A percentile compares a stretch with the other conserved stretches of the same genome.
Evolutionary conservation across 2,888 invertebrate genomes (phyloP).

Genomic region (Holacanthella duospinosa): DNA sequence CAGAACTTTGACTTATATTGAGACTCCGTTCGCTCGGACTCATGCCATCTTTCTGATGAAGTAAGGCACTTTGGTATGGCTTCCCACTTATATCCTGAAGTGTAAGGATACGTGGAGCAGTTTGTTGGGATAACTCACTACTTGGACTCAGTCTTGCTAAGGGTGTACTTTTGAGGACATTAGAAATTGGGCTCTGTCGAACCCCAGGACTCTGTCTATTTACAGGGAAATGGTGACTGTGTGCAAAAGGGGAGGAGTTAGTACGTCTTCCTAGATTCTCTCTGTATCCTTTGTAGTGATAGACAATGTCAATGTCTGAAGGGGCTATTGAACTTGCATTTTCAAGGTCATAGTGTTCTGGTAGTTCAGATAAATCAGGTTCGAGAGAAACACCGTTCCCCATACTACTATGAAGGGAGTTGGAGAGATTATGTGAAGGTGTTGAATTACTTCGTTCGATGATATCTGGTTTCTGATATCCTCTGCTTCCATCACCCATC

Average conservation of each 20-base stretch:
- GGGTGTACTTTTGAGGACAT: conserved; percentile 68
- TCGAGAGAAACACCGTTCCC: conserved; percentile 45
- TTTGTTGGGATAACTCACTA: conserved; percentile 80
- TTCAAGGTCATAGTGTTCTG: conserved; percentile 91
- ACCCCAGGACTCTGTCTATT: conserved; percentile 33
- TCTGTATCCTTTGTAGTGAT: conserved; percentile 86
- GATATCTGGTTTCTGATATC: conserved; percentile 83
- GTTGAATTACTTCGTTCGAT: conserved; percentile 55
- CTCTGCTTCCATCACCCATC: conserved; percentile 33
- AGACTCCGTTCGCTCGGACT: conserved; percentile 83
- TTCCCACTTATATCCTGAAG: conserved; percentile 88
- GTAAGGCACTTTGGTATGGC: conserved; percentile 73
- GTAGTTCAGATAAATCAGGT: conserved; percentile 58
- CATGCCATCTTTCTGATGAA: conserved; percentile 75
- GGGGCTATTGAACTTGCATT: conserved; percentile 96
- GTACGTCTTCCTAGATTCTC: conserved; percentile 46
- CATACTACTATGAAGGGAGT: conserved; percentile 42
- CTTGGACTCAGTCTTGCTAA: conserved; percentile 81
- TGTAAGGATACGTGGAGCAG: conserved; percentile 78
- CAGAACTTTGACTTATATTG: conserved; percentile 73
- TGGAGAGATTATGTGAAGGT: conserved; percentile 73
- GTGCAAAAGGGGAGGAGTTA: conserved; percentile 39
- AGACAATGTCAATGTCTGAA: conserved; percentile 91
- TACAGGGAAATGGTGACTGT: conserved; percentile 33
- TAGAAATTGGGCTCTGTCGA: conserved; percentile 42